phyloP scores from a whole-genome alignment of 1,140 invertebrate species.

The Aradophagus sp. region DNA sequence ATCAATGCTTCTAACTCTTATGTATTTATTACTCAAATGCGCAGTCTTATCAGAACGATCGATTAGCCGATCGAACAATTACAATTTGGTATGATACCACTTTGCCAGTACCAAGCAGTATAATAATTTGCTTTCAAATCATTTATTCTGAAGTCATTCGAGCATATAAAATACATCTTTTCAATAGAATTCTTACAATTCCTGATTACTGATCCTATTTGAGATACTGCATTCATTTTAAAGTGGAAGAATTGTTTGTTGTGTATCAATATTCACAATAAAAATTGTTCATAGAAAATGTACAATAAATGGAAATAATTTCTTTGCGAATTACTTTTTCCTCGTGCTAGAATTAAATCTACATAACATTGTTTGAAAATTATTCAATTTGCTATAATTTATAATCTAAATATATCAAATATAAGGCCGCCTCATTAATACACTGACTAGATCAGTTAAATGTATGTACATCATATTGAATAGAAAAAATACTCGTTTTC shows the following conservation, averaged over 20 bases:
- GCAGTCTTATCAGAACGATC: conserved; percentile 69
- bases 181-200: conserved; percentile 40
- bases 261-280: conserved; percentile 11
- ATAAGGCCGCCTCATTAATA: conserved; percentile 76
- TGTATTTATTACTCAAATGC: conserved; percentile 67
- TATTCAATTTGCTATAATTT: conserved; percentile 33
- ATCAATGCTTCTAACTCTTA: conserved; percentile 57
- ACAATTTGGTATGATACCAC: conserved; percentile 45
- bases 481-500: conserved; percentile 4
- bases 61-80: conserved; percentile 14
- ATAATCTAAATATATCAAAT: conserved; percentile 68
- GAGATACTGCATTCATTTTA: conserved; percentile 40
- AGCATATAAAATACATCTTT: conserved; percentile 45
- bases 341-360: conserved; percentile 33
- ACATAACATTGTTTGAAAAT: conserved; percentile 26
- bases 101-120: conserved; percentile 18
- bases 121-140: conserved; percentile 11
- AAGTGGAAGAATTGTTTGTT: conserved; percentile 36
- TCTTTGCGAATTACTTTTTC: conserved; percentile 19
- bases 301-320: conserved; percentile 20
- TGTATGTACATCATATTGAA: conserved; percentile 23
- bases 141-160: conserved; percentile 24
- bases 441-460: conserved; percentile 75
- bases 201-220: conserved; percentile 47
- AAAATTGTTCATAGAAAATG: conserved; percentile 30